Base-by-base conservation (phyloP, 2,888 invertebrate species). In the Megamerina dolium region DNA sequence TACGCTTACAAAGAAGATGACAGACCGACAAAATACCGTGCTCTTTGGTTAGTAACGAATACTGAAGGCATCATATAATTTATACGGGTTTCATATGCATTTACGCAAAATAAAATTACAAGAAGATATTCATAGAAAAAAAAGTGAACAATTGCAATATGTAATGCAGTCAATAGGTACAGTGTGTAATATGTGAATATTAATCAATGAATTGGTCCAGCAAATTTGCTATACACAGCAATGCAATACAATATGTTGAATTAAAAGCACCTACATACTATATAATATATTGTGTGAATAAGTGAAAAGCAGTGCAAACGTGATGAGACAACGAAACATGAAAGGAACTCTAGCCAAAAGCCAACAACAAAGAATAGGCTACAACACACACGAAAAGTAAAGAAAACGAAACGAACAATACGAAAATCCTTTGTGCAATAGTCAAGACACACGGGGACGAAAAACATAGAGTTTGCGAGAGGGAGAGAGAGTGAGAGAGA, bases 61-160 rank as follows among this genome's bases (percentile, higher is more conserved):
- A 53, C 53, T 50, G 51, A 56, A 63, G 60, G 63, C 60, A 58
- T 54, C 61, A 60, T 55, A 59, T 59, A 58, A 63, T 61, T 62
- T 55, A 58, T 60, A 61, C 61, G 60, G 61, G 60, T 58, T 55
- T 55, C 61, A 60, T 57, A 55, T 55, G 53, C 47, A 54, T 52
- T 55, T 53, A 47, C 47, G 45, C 36, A 56, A 59, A 59, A 56
- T 52, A 55, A 59, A 50, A 60, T 47, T 31, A 35, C 43, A 59
- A 37, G 23, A 37, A 38, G 31, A 37, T 12, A 26, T 41, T 33
- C n/a, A n/a, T n/a, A n/a, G n/a, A n/a, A n/a, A n/a, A n/a, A n/a
- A n/a, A n/a, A n/a, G n/a, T n/a, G n/a, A n/a, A n/a, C n/a, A n/a
- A n/a, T n/a, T n/a, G n/a, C n/a, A n/a, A n/a, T n/a, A n/a, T n/a